Evolutionary conservation across 1,140 invertebrate genomes (phyloP), one percentile per base, ranked within the genome.

Genomic region (Papilio xuthus): DNA sequence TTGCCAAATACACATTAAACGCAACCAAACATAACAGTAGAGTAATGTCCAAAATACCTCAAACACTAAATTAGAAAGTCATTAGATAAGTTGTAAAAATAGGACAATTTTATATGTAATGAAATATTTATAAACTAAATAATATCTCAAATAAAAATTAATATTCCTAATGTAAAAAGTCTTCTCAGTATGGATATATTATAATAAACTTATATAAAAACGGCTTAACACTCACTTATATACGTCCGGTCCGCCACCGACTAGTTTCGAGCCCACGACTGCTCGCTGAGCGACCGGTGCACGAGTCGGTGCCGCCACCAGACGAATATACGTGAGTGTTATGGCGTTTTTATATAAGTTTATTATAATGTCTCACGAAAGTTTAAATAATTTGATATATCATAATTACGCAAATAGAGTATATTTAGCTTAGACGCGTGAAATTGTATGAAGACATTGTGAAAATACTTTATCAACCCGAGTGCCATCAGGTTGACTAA

Each of bases 401-500:
- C 23, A 63, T 63, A 8, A 63, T 13, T 13, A 63, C 28, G 23
- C 20, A 28, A 4, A 63, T 63, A 63, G 53, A 56, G 53, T 63
- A 63, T 56, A 56, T 56, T 20, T 56, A 8, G 6, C 18, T 9
- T 56, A 8, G n/a, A 56, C 2, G 23, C 18, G n/a, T 67, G 20
- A 18, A 67, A 67, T 53, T 20, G 18, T 20, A 67, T 15, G 4
- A 60, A 28, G 23, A 67, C 60, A 12, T 67, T 67, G 23, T 60
- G 23, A 15, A 67, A 13, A 60, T 23, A 20, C 12, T 28, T 7
- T 6, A 67, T 67, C 4, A 32, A 79, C 88, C 89, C 87, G 89
- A 92, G 88, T 86, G 86, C 88, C 88, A 47, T 73, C 82, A 80
- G 84, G 79, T 81, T 75, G 81, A 80, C 85, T 81, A 77, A 80